A percentile compares a stretch with the other conserved stretches of the same genome.
These are phyloP conservation scores for Tenualosa thibaudeaui DNA, from an alignment of 2,797 vertebrate species.

Conservation along the genomic window DNA sequence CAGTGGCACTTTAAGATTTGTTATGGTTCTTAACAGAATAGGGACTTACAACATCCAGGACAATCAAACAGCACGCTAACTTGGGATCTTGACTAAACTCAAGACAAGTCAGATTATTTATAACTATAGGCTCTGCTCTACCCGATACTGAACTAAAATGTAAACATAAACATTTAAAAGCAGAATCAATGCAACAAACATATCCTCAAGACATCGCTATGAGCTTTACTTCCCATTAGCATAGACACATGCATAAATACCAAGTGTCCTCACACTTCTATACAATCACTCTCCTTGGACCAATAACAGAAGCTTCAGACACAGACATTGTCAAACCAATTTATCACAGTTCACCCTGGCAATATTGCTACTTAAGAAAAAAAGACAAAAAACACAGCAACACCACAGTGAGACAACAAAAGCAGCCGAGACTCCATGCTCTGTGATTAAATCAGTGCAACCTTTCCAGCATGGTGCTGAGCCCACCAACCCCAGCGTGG, in stretches of 20 bases:
- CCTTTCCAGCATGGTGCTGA: not conserved
- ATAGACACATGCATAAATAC: not conserved
- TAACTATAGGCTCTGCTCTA: not conserved
- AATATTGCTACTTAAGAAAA: not conserved
- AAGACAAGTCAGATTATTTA: not conserved
- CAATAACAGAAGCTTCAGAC: not conserved
- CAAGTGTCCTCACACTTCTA: not conserved
- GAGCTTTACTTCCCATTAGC: not conserved
- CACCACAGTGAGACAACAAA: not conserved
- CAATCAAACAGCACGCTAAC: no score
- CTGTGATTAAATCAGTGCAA: not conserved
- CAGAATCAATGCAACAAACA: not conserved
- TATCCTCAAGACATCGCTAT: not conserved
- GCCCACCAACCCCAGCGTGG: not conserved
- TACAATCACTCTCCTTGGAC: not conserved
- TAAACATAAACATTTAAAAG: not conserved
- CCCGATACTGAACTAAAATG: not conserved
- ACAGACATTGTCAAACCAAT: not conserved
- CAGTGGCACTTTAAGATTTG: not conserved
- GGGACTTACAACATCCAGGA: no score
- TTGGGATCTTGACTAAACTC: no score
- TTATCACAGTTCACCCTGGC: not conserved
- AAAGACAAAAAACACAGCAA: not conserved
- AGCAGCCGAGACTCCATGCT: not conserved
- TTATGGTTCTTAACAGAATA: no score